A percentile compares a stretch with the other conserved stretches of the same genome.
These are phyloP conservation scores for Condylostylus longicornis DNA, from an alignment of 1,140 invertebrate genomes.

Conservation along the genomic window DNA sequence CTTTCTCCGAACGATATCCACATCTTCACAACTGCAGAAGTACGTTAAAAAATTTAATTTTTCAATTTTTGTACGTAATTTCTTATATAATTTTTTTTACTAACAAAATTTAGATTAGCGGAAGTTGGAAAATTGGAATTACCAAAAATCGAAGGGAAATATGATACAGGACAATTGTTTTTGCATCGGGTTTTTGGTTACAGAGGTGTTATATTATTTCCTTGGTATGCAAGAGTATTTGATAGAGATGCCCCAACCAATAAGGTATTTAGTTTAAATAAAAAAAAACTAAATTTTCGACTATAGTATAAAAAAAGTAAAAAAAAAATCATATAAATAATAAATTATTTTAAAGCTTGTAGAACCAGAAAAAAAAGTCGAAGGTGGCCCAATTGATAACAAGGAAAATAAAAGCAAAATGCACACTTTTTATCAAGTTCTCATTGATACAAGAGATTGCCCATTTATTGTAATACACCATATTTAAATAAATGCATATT, in stretches of 20 bases:
- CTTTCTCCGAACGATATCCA: too few species aligned
- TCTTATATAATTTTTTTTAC: too few species aligned
- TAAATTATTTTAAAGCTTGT: too few species aligned
- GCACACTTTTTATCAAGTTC: conserved; percentile 92
- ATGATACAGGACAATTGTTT: conserved; percentile 90
- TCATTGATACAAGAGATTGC: conserved; percentile 91
- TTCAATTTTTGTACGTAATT: too few species aligned
- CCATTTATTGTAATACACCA: conserved; percentile 69
- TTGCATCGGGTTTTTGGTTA: conserved; percentile 92
- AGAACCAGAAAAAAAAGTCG: too few species aligned
- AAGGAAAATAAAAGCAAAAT: conserved; percentile 81
- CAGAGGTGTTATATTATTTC: conserved; percentile 86
- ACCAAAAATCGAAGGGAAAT: conserved; percentile 75
- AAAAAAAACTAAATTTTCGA: too few species aligned
- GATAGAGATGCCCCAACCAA: too few species aligned
- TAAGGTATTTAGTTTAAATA: too few species aligned
- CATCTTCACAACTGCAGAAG: too few species aligned
- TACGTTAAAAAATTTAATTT: too few species aligned
- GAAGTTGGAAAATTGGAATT: conserved; percentile 50
- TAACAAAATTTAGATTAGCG: conserved; percentile 42
- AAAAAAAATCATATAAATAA: too few species aligned
- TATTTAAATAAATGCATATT: conserved; percentile 8
- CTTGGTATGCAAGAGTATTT: conserved; percentile 87
- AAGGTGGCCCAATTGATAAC: conserved; percentile 31
- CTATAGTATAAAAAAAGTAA: too few species aligned